Evolutionary conservation across 2,113 vertebrate genomes (phyloP).

Genomic region (Psephotus haematonotus): DNA sequence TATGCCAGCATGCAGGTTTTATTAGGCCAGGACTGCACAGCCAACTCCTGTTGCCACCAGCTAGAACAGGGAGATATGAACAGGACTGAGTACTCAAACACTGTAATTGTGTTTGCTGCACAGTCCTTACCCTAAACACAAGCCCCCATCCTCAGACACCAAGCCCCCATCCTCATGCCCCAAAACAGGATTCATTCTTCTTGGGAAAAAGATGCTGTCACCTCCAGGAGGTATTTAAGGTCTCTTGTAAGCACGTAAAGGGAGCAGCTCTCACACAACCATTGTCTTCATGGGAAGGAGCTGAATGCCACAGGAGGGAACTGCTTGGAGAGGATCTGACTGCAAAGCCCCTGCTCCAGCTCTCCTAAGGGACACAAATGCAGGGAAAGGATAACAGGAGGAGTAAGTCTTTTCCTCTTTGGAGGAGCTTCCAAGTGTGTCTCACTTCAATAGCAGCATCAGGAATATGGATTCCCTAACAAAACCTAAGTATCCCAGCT

Average conservation of each 20-base stretch:
- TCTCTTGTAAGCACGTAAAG: not conserved
- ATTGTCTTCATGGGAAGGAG: fast-evolving
- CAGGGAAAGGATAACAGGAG: not conserved
- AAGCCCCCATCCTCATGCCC: fast-evolving
- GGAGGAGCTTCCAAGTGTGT: not conserved
- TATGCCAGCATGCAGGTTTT: not conserved
- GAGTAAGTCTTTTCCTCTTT: not conserved
- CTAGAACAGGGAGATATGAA: not conserved
- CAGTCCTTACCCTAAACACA: not conserved
- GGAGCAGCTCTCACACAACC: not conserved
- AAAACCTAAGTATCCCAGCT: not conserved
- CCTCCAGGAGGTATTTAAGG: not conserved
- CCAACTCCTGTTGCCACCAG: not conserved
- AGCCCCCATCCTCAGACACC: not conserved
- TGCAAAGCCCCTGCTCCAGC: not conserved
- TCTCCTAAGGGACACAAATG: fast-evolving
- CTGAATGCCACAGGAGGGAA: not conserved
- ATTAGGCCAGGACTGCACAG: not conserved
- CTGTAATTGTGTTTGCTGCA: not conserved
- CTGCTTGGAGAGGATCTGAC: not conserved
- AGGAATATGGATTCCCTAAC: not conserved
- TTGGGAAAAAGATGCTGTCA: not conserved
- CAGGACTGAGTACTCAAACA: not conserved
- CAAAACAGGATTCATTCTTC: fast-evolving
- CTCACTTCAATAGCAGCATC: not conserved